A percentile compares a stretch with the other conserved stretches of the same genome.
These are phyloP conservation scores for Metopia argyrocephala DNA, from an alignment of 2,888 invertebrate species.

Conservation along the genomic window DNA sequence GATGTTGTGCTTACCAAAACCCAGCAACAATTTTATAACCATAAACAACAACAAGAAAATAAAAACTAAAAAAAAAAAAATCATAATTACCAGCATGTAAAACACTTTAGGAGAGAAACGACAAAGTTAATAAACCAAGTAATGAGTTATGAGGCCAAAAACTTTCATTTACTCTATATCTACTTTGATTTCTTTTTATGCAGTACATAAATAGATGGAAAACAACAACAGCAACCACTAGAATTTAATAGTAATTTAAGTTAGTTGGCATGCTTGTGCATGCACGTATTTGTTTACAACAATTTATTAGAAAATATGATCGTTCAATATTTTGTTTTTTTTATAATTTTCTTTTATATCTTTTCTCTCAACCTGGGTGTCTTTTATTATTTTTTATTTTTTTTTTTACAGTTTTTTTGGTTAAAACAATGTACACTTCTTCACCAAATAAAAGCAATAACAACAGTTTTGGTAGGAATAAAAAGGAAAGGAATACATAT, in stretches of 20 bases:
- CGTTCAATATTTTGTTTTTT: slow-evolving; percentile 61
- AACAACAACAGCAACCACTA: background rate
- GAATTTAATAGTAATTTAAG: slow-evolving; percentile 30
- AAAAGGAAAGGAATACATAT: no score
- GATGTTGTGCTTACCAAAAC: background rate
- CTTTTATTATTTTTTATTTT: slow-evolving; percentile 3
- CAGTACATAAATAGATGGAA: background rate
- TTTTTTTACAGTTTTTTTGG: background rate
- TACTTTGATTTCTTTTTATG: slow-evolving; percentile 8
- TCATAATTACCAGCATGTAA: slow-evolving; percentile 62
- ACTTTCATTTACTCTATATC: slow-evolving; percentile 22
- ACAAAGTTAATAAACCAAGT: slow-evolving; percentile 67
- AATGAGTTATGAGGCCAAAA: slow-evolving; percentile 66
- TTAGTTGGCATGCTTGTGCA: slow-evolving; percentile 40
- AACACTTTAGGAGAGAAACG: slow-evolving; percentile 59
- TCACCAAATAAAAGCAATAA: no score
- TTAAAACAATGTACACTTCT: no score
- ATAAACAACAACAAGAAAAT: slow-evolving; percentile 13
- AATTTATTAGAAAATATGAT: slow-evolving; percentile 62
- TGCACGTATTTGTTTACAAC: slow-evolving; percentile 64
- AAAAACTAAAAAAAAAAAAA: slow-evolving; percentile 12
- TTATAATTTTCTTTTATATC: slow-evolving; percentile 41
- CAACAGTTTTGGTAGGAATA: no score
- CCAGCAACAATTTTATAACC: background rate
- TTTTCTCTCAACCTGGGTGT: no score